Conservation (phyloP, 2,113 vertebrate genomes). For the Larimichthys polyactis region DNA sequence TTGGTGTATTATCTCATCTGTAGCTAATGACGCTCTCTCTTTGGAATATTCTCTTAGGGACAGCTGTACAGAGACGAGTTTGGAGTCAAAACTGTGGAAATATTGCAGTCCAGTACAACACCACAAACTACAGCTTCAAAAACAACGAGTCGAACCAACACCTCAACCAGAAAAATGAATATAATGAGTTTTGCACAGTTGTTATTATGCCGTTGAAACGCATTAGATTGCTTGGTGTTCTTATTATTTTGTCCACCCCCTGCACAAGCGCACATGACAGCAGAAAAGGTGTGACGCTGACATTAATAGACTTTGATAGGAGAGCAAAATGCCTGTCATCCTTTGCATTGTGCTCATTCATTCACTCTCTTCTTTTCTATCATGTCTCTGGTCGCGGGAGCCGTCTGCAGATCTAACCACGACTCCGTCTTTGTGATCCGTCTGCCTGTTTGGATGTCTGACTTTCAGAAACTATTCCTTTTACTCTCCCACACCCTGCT, state of each 20-base stretch:
- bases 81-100: no score
- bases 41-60: no score
- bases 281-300: background rate
- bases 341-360: constrained; percentile 30
- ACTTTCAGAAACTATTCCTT: constrained; percentile 69
- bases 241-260: background rate
- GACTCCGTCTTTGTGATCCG: constrained; percentile 57
- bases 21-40: no score
- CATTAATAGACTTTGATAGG: constrained; percentile 27
- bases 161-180: no score
- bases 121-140: no score
- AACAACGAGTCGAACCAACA: no score
- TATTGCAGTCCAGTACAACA: no score
- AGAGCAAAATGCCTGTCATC: constrained; percentile 30
- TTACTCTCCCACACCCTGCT: constrained; percentile 47
- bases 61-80: no score
- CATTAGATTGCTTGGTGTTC: background rate
- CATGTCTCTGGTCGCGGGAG: constrained; percentile 26
- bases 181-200: no score
- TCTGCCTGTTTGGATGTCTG: constrained; percentile 62
- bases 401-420: constrained; percentile 58
- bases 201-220: no score
- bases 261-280: background rate
- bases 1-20: no score
- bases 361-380: constrained; percentile 23